Base-by-base conservation (phyloP, 2,797 vertebrate genomes). In the Melanotaenia maccullochi region DNA sequence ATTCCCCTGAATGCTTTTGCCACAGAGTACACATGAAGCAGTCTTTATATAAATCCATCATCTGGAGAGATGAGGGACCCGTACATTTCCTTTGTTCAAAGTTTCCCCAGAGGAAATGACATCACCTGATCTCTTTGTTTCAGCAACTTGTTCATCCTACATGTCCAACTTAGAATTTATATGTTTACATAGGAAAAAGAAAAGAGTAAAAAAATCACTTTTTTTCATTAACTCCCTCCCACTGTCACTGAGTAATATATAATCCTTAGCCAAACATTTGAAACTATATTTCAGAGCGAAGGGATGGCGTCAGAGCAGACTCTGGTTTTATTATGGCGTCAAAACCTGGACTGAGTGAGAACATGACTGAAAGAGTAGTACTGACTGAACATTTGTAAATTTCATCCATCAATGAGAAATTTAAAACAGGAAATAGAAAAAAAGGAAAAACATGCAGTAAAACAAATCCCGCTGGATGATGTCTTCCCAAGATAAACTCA, bases 261-360 rank as follows among this genome's bases (percentile, higher is more conserved):
- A 79, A 84, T 64, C 83, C 69, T 71, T 74, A 77, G 75, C 84
- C 75, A 74, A 83, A 78, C 81, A 85, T 89, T 82, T 91, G 85
- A 90, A 85, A 69, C 78, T 47, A 28, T 32, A 71, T 75, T 79
- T 83, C 85, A 81, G 75, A 87, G 77, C 44, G 58, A 81, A 69
- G 83, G 63, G 73, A 14, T 13, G 70, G 79, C 68, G 76, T 82
- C 87, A 73, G 60, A 68, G 64, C 13, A 65, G 71, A 75, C 84
- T 72, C 77, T 22, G 74, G 79, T 87, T 91, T 89, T 86, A 92
- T 87, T 81, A 82, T 58, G 9, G 69, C 91, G 90, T 90, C 89
- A 90, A 65, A 91, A 81, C 65, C 65, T 12, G 61, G 85, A 90
- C 83, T 84, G 87, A 91, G 86, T 79, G 73, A 76, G 42, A 36